phyloP scores from a whole-genome alignment of 2,888 invertebrate species.

The Temnothorax unifasciatus region DNA sequence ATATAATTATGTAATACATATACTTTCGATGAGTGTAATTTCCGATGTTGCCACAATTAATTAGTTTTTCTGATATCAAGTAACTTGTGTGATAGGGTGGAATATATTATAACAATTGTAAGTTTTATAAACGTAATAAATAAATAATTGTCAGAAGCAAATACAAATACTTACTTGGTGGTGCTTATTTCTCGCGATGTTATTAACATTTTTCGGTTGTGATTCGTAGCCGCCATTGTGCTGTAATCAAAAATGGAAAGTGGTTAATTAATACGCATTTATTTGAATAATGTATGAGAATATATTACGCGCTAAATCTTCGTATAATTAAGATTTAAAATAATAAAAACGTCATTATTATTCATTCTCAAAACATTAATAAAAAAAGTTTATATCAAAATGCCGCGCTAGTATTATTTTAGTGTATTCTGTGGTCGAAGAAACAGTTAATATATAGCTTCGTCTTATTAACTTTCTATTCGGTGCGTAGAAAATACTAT shows the following conservation, averaged over 20 bases:
- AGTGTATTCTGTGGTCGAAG: background rate
- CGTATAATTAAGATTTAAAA: conserved; percentile 7
- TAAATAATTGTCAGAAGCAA: conserved; percentile 4
- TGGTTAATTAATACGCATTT: conserved; percentile 18
- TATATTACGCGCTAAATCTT: conserved; percentile 2
- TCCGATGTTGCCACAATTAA: background rate
- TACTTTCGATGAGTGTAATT: background rate
- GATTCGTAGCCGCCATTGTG: conserved; percentile 84
- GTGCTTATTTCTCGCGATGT: conserved; percentile 77
- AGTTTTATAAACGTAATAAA: background rate
- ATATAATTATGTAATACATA: conserved; percentile 4
- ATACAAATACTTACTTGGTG: conserved; percentile 73
- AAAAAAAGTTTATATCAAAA: background rate
- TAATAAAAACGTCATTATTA: background rate
- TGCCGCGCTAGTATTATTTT: background rate
- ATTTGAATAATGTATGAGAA: background rate
- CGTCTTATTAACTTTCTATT: conserved; percentile 39
- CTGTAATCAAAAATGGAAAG: conserved; percentile 79
- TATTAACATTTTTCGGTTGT: conserved; percentile 80
- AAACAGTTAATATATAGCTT: conserved; percentile 14
- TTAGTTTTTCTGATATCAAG: background rate
- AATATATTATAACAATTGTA: background rate
- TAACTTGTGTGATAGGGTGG: background rate
- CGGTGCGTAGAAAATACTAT: conserved; percentile 4
- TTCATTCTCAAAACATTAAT: background rate